A percentile compares a stretch with the other conserved stretches of the same genome.
These are phyloP conservation scores for Zaprionus obscuricornis DNA, from an alignment of 2,888 invertebrate species.

Conservation along the genomic window DNA sequence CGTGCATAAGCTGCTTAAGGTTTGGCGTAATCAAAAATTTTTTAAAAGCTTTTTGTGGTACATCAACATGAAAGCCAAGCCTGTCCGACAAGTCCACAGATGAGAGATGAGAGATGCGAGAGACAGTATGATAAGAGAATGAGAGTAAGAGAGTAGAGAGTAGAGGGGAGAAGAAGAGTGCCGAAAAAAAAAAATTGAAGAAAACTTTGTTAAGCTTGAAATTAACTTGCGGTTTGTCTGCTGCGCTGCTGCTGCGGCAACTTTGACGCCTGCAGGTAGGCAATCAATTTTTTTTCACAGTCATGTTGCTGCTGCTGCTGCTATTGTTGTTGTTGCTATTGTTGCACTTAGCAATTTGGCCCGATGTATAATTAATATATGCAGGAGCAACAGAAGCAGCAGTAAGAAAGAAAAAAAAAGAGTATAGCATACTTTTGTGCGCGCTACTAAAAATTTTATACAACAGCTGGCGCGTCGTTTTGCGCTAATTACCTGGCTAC, in stretches of 20 bases:
- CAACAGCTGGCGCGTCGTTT: constrained; percentile 75
- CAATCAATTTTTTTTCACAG: constrained; percentile 62
- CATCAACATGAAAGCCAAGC: constrained; percentile 66
- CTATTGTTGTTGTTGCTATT: constrained; percentile 12
- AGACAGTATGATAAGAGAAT: constrained; percentile 5
- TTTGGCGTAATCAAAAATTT: constrained; percentile 78
- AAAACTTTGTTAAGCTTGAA: constrained; percentile 75
- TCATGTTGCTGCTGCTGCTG: not conserved
- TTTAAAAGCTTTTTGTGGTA: constrained; percentile 78
- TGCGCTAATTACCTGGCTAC: constrained; percentile 73
- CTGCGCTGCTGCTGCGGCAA: constrained; percentile 55
- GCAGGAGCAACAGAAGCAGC: constrained; percentile 40
- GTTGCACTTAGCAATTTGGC: constrained; percentile 66
- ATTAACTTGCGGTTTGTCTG: constrained; percentile 77
- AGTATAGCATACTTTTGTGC: constrained; percentile 57
- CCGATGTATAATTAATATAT: constrained; percentile 70
- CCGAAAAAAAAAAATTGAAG: constrained; percentile 37
- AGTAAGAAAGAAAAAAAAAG: not conserved
- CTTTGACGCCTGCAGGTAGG: constrained; percentile 77
- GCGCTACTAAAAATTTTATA: constrained; percentile 71
- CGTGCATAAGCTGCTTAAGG: constrained; percentile 77
- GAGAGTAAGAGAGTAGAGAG: not conserved
- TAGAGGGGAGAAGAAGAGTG: constrained; percentile 1
- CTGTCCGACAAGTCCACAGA: constrained; percentile 25
- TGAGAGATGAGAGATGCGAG: constrained; percentile 15